These are phyloP conservation scores for Cepaea nemoralis DNA, from an alignment of 1,140 invertebrate genomes.

Conservation along the genomic window DNA sequence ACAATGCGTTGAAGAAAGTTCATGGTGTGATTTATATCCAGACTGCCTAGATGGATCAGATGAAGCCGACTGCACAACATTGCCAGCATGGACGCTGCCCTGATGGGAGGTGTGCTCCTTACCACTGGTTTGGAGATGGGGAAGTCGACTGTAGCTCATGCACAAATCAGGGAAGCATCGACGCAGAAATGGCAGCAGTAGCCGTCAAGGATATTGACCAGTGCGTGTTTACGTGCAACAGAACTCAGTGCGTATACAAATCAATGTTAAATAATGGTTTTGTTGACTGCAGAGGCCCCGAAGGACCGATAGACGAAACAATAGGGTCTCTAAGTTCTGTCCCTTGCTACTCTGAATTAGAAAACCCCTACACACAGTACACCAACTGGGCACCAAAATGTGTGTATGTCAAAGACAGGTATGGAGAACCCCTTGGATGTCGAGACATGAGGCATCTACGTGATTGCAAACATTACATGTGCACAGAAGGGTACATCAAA, in stretches of 20 bases:
- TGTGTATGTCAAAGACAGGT: constrained; percentile 7
- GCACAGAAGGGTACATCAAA: constrained; percentile 17
- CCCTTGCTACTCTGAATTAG: neutral
- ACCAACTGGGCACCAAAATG: constrained; percentile 28
- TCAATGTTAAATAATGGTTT: neutral
- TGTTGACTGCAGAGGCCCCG: constrained; percentile 7
- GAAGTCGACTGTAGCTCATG: constrained; percentile 18
- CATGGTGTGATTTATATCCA: neutral
- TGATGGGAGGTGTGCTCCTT: neutral
- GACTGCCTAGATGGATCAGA: neutral
- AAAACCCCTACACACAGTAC: neutral
- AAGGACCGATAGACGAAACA: constrained; percentile 23
- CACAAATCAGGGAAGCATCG: neutral
- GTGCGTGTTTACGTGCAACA: constrained; percentile 21
- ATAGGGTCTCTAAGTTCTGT: neutral
- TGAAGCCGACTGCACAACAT: constrained; percentile 1
- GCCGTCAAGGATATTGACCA: neutral
- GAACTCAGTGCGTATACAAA: neutral
- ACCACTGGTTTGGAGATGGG: constrained; percentile 7
- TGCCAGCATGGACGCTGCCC: neutral
- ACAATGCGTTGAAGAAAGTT: neutral
- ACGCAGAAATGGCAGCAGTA: neutral
- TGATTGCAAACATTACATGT: neutral
- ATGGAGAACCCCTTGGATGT: neutral
- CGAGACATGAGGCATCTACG: constrained; percentile 18